These are phyloP conservation scores for Parotocinclus haroldoi DNA, from an alignment of 2,797 vertebrate species.

Conservation along the genomic window DNA sequence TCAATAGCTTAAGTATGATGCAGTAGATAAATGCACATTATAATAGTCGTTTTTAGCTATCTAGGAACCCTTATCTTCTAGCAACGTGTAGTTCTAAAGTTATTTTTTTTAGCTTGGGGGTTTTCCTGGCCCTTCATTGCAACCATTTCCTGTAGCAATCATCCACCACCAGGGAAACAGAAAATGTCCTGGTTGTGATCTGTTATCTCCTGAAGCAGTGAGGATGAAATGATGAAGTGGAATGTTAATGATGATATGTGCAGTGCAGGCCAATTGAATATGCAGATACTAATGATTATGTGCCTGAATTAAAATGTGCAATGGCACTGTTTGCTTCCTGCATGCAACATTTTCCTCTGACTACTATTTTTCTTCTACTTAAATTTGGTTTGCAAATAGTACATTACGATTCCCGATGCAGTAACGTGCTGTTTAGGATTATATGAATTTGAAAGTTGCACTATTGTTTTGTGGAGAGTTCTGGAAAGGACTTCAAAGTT, in stretches of 20 bases:
- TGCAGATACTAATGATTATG: conserved; percentile 22
- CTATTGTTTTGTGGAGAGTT: conserved; percentile 20
- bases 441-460: conserved; percentile 35
- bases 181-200: conserved; percentile 50
- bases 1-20: background rate
- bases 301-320: conserved; percentile 28
- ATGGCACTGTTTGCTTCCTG: conserved; percentile 1
- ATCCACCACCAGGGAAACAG: conserved; percentile 43
- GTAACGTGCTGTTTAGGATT: conserved; percentile 3
- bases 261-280: conserved; percentile 22
- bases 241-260: conserved; percentile 23
- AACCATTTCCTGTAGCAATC: conserved; percentile 47
- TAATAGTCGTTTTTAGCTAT: conserved; percentile 18
- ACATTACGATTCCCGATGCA: conserved; percentile 24
- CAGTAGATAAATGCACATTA: conserved; percentile 8
- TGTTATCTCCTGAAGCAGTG: conserved; percentile 42
- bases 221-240: conserved; percentile 21
- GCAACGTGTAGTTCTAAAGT: conserved; percentile 23
- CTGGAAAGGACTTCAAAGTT: conserved; percentile 11
- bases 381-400: conserved; percentile 16
- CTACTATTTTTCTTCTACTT: conserved; percentile 14
- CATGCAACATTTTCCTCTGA: conserved; percentile 1
- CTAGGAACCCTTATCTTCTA: background rate
- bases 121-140: conserved; percentile 45
- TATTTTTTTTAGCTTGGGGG: conserved; percentile 39